phyloP scores from a whole-genome alignment of 2,888 invertebrate species.

The Kryphioiulus occultus region DNA sequence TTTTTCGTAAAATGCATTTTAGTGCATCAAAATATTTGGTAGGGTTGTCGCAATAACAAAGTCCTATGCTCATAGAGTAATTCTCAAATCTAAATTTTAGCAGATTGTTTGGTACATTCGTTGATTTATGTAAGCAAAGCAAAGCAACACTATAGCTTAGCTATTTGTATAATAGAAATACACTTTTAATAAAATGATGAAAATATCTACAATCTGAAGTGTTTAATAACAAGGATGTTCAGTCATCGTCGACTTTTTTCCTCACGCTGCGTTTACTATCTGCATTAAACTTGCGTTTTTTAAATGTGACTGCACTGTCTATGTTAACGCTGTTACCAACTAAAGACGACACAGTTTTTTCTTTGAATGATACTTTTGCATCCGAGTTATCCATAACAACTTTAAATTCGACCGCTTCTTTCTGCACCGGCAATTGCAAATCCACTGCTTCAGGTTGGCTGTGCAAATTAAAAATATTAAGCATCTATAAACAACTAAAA shows the following conservation, averaged over 20 bases:
- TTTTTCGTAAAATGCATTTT: too few relatives aligned
- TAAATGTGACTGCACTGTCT: slow-evolving; percentile 30
- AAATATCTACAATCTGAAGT: background rate
- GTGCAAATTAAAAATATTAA: background rate
- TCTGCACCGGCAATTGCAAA: slow-evolving; percentile 44
- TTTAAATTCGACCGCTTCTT: background rate
- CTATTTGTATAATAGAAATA: background rate
- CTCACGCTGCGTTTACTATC: slow-evolving; percentile 39
- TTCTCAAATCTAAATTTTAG: too few relatives aligned
- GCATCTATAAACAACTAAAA: background rate
- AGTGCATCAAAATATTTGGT: too few relatives aligned
- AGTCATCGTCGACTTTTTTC: background rate
- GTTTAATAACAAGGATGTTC: background rate
- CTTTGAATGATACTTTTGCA: slow-evolving; percentile 43
- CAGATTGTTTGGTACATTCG: too few relatives aligned
- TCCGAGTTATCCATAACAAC: slow-evolving; percentile 19
- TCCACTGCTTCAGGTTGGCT: slow-evolving; percentile 33
- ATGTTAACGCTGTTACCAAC: background rate
- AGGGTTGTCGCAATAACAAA: too few relatives aligned
- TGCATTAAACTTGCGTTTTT: slow-evolving; percentile 42
- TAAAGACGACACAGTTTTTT: slow-evolving; percentile 41
- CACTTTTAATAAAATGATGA: background rate
- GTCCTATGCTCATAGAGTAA: too few relatives aligned
- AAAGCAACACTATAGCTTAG: too few relatives aligned
- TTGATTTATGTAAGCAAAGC: too few relatives aligned